Evolutionary conservation across 2,113 vertebrate species (phyloP).

Genomic region (Nymphicus hollandicus): DNA sequence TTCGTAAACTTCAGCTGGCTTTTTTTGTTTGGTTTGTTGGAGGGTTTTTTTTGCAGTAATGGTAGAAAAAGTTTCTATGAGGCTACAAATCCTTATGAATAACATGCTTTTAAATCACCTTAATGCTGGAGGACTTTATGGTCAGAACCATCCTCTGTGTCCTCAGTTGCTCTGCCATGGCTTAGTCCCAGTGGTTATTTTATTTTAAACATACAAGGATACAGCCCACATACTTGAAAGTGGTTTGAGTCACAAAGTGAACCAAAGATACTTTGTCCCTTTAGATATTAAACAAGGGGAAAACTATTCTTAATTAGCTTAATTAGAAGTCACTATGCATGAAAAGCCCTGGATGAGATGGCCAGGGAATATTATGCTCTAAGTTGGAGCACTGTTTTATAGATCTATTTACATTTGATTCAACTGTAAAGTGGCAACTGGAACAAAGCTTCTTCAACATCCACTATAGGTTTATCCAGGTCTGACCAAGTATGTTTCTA

Average conservation of each 20-base stretch:
- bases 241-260: background rate
- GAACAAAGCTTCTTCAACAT: background rate
- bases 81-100: slow-evolving; percentile 20
- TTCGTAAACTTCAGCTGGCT: slow-evolving; percentile 36
- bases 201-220: background rate
- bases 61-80: slow-evolving; percentile 36
- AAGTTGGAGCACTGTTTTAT: accelerated
- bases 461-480: background rate
- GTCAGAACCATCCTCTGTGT: background rate
- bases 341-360: background rate
- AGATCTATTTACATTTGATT: background rate
- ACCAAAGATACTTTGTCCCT: background rate
- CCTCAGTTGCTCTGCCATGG: background rate
- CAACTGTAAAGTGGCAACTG: background rate
- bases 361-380: background rate
- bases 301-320: background rate
- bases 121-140: background rate
- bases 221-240: background rate
- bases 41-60: background rate
- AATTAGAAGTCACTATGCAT: background rate
- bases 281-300: background rate
- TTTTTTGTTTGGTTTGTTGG: background rate
- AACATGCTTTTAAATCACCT: background rate
- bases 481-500: background rate
- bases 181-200: background rate